Evolutionary conservation across 2,797 vertebrate genomes (phyloP).

Genomic region (Decapterus maruadsi): DNA sequence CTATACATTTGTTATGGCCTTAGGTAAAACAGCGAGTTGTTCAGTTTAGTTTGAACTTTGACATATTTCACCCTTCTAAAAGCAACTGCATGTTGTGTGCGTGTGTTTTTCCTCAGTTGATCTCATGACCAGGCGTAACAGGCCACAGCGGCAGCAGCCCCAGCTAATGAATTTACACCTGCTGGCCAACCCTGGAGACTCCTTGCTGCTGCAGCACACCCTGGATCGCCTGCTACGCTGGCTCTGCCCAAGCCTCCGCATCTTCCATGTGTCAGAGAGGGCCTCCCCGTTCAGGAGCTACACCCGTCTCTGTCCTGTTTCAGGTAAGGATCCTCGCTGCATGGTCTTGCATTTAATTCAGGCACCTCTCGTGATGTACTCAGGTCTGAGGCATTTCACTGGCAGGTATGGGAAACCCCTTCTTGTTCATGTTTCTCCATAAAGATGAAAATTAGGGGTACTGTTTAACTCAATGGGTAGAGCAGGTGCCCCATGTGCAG

Average conservation of each 20-base stretch:
- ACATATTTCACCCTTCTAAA: neutral
- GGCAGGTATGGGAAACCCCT: neutral
- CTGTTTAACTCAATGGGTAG: no score
- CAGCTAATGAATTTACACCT: conserved; percentile 90
- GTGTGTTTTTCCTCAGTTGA: conserved; percentile 55
- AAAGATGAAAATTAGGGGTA: neutral
- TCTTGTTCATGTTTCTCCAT: neutral
- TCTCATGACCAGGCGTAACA: conserved; percentile 71
- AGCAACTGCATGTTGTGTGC: neutral
- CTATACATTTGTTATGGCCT: neutral
- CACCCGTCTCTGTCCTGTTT: conserved; percentile 69
- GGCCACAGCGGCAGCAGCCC: conserved; percentile 61
- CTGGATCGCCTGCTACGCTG: conserved; percentile 89
- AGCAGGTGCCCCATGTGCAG: no score
- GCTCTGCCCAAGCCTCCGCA: conserved; percentile 87
- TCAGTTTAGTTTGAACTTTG: neutral
- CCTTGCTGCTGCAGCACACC: conserved; percentile 88
- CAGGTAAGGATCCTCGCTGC: conserved; percentile 56
- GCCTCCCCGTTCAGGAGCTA: conserved; percentile 79
- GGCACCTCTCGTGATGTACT: neutral
- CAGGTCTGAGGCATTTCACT: neutral
- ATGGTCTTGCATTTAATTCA: neutral
- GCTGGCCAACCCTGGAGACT: conserved; percentile 88
- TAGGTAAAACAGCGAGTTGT: neutral
- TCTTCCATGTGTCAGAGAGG: conserved; percentile 94